A percentile compares a stretch with the other conserved stretches of the same genome.
phyloP scores from a whole-genome alignment of 2,113 vertebrate species.

The Tragulus kanchil region DNA sequence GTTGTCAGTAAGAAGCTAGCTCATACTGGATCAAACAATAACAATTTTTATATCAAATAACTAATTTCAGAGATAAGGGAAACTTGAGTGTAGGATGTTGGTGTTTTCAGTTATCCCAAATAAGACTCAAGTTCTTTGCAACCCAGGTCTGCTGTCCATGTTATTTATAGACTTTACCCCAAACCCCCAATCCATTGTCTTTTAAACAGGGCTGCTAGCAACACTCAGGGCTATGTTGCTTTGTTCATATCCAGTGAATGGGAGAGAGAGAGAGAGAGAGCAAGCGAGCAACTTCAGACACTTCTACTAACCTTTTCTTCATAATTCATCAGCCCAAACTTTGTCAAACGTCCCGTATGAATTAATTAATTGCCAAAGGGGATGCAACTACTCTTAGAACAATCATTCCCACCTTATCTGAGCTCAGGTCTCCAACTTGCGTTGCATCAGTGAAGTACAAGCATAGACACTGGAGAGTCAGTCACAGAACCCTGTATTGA shows the following conservation, averaged over 20 bases:
- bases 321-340: neutral
- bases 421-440: neutral
- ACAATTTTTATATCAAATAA: neutral
- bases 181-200: neutral
- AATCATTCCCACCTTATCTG: neutral
- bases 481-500: fast-evolving
- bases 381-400: neutral
- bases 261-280: neutral
- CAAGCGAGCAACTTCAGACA: neutral
- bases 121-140: neutral
- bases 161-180: neutral
- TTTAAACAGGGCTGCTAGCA: neutral
- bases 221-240: neutral
- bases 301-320: neutral
- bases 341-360: neutral
- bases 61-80: neutral
- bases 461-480: neutral
- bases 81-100: neutral
- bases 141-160: neutral
- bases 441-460: neutral
- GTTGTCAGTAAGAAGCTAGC: neutral
- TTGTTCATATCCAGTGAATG: neutral
- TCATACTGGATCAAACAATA: neutral
- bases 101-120: neutral
- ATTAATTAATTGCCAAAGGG: neutral